Evolutionary conservation across 2,888 invertebrate genomes (phyloP).

Genomic region (Falcaria lacertinaria): DNA sequence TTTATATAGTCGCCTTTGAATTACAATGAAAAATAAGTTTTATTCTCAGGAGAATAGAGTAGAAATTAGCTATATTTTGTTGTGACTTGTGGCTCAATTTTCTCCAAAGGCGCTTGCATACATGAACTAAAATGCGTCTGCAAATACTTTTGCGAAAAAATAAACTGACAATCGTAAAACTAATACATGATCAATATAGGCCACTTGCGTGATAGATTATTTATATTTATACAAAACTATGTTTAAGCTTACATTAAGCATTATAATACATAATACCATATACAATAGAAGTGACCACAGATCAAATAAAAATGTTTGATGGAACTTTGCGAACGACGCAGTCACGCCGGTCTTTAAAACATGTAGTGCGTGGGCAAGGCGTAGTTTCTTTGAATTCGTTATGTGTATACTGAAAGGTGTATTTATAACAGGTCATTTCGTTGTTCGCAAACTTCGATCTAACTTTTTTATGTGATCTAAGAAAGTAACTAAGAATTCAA

Average conservation of each 20-base stretch:
- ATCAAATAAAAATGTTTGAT: too few species aligned
- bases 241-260: slow-evolving; percentile 31
- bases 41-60: neutral
- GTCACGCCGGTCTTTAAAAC: too few species aligned
- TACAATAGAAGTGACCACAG: slow-evolving; percentile 40
- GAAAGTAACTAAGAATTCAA: slow-evolving; percentile 23
- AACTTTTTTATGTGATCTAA: slow-evolving; percentile 18
- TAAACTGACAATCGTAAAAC: slow-evolving; percentile 17
- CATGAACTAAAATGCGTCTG: too few species aligned
- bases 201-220: slow-evolving; percentile 46
- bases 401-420: too few species aligned
- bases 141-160: slow-evolving; percentile 17
- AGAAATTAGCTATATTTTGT: too few species aligned
- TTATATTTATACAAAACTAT: slow-evolving; percentile 22
- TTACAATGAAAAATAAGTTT: neutral
- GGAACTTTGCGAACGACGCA: too few species aligned
- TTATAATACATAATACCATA: slow-evolving; percentile 37
- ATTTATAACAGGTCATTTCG: too few species aligned
- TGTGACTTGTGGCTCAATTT: too few species aligned
- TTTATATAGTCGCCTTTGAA: slow-evolving; percentile 1
- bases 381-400: too few species aligned
- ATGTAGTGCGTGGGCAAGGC: too few species aligned
- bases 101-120: neutral
- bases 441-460: too few species aligned
- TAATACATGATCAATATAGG: slow-evolving; percentile 35